Base-by-base conservation (phyloP, 2,888 invertebrate genomes). In the Platerodrilus igneus region DNA sequence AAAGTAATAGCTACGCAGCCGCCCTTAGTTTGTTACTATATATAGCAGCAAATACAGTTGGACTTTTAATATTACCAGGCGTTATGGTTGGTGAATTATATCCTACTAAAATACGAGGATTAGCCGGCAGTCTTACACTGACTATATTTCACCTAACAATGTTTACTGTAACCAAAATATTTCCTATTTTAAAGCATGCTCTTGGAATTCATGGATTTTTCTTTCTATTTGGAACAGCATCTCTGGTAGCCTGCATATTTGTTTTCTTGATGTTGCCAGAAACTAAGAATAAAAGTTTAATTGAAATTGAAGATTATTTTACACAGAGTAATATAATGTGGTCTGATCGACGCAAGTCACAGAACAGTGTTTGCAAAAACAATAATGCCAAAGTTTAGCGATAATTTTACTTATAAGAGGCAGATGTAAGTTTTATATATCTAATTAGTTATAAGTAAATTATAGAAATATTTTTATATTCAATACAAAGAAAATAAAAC, bases 221-320 rank as follows among this genome's bases (percentile, higher is more conserved):
- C 58, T 71, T 77, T 13, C 66, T 83, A n/a, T 86, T 86, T 53
- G 83, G 81, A 1, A 63, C 68, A 0, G 74, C 81, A 0, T 77
- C 84, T 1, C 56, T 78, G 1, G 49, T 81, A 6, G 79, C 80
- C 1, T 78, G 82, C 1, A 33, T 81, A 2, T 79, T 83, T 31
- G 68, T 84, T 43, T 84, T 77, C 61, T 67, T 84, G 0, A 71
- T 82, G 38, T 66, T 86, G 21, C 86, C 86, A 6, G 86, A 86
- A 67, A 86, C 86, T 0, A 86, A 82, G 62, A 79, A 81, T 20
- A 75, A 77, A 41, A 79, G 79, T 4, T 66, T 86, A 23, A 72
- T 79, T 35, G 79, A 86, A 64, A 86, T 86, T 50, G 86, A 86
- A 65, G 82, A 86, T 67, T 86, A 86, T 63, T 86, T 86, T 58